phyloP scores from a whole-genome alignment of 2,797 vertebrate species.

The Platyrinchus mystaceus region DNA sequence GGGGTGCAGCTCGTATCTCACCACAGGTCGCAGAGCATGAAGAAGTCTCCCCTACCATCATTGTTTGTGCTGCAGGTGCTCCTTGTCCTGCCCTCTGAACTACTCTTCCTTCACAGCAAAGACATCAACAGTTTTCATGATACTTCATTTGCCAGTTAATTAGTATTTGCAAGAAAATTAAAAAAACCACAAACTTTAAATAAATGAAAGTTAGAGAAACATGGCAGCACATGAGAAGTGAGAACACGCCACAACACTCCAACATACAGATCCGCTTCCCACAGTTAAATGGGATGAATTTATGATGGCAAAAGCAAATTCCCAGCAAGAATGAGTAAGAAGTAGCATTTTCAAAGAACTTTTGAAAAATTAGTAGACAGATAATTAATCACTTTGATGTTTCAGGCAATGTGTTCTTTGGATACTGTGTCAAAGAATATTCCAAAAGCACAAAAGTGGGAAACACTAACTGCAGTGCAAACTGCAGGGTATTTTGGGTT shows the following conservation, averaged over 20 bases:
- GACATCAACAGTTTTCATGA: background rate
- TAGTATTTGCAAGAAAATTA: constrained; percentile 22
- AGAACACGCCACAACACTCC: constrained; percentile 45
- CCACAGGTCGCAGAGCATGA: background rate
- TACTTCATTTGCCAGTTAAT: background rate
- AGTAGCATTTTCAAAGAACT: constrained; percentile 41
- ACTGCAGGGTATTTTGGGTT: background rate
- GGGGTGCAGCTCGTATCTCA: background rate
- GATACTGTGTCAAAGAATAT: background rate
- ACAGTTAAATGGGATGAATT: constrained; percentile 51
- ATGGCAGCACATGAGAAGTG: constrained; percentile 10
- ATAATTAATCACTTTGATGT: constrained; percentile 67
- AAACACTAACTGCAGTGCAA: background rate
- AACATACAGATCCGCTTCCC: constrained; percentile 47
- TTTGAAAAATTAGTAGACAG: background rate
- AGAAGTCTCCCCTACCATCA: background rate
- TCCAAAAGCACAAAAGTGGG: background rate
- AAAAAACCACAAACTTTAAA: constrained; percentile 26
- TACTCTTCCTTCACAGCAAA: constrained; percentile 26
- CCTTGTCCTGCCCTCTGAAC: background rate
- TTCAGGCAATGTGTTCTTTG: constrained; percentile 36
- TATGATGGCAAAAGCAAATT: constrained; percentile 52
- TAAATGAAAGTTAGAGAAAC: constrained; percentile 41
- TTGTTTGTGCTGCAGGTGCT: background rate
- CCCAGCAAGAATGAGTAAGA: constrained; percentile 40